Conservation (phyloP, 2,113 vertebrate genomes). For the Bos indicus region DNA sequence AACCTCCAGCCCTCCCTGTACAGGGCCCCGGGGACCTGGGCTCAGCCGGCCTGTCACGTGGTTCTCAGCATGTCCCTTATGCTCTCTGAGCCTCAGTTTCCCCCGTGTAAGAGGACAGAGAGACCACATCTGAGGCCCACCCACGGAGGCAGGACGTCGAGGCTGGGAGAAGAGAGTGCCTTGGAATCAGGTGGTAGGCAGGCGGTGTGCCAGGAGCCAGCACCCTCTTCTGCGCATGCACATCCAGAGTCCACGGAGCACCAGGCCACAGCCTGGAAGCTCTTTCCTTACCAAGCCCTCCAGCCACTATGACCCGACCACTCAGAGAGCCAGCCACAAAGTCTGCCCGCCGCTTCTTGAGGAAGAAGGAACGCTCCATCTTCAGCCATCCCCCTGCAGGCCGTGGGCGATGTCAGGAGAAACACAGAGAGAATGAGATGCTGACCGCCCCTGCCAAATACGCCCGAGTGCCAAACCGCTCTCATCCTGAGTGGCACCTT, state of each 20-base stretch:
- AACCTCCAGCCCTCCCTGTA: neutral
- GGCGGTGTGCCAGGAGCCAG: neutral
- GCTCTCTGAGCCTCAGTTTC: neutral
- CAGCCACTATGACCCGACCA: slow-evolving; percentile 91
- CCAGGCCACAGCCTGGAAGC: neutral
- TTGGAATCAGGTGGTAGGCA: neutral
- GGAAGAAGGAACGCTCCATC: slow-evolving; percentile 88
- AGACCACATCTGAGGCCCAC: neutral
- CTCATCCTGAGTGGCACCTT: accelerated
- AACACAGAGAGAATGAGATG: neutral
- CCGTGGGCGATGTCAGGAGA: neutral
- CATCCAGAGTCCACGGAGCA: accelerated
- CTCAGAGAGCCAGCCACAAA: slow-evolving; percentile 90
- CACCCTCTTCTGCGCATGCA: neutral
- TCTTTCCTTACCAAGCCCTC: slow-evolving; percentile 90
- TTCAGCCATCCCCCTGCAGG: slow-evolving; percentile 92
- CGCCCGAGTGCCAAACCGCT: neutral
- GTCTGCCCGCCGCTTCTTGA: slow-evolving; percentile 96
- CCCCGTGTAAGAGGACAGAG: neutral
- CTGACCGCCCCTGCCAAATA: neutral
- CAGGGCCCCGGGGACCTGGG: neutral
- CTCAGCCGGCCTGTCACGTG: neutral
- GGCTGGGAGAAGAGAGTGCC: neutral
- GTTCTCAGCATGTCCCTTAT: neutral
- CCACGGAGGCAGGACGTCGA: neutral